Evolutionary conservation across 2,888 invertebrate genomes (phyloP), one percentile per base, ranked within the genome.

Genomic region (Chelonus formosanus): DNA sequence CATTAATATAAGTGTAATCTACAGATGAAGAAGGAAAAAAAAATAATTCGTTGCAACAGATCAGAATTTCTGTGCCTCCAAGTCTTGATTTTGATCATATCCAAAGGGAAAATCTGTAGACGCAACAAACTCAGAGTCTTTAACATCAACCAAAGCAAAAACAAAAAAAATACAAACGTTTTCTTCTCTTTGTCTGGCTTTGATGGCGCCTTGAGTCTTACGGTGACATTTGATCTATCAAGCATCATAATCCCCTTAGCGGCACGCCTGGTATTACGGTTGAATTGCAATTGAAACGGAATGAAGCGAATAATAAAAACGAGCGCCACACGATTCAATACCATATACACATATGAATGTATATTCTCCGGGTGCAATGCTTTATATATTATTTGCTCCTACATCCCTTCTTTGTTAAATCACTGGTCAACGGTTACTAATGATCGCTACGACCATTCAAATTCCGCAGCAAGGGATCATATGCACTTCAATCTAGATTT

Each of bases 271-370:
- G 57, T 58, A 52, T 52, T 40, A 50, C 36, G 48, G 34, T 55
- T 67, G 69, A 73, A 73, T 73, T 66, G 74, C 72, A 73, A 73
- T 68, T 67, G 65, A 70, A 71, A 68, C 70, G 67, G 62, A 70
- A 71, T 63, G 65, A 67, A 69, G 67, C 65, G 69, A 71, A 70
- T 67, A 59, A 70, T 68, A 43, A 50, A 52, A 62, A 52, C 58
- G 45, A 63, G 61, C 50, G 48, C 60, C 54, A 55, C 65, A 65
- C 65, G 65, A 65, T 59, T 65, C 65, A 61, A 52, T 62, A 35
- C 61, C 43, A 50, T 52, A 31, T 52, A 52, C 52, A 32, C 32
- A 8, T 32, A 52, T 32, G 31, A 7, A 10, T 40, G 20, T 20
- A 20, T 20, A 20, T 20, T 20, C 20, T 20, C 20, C 20, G 20